These are phyloP conservation scores for Malurus leucopterus DNA, from an alignment of 2,797 vertebrate genomes.

Conservation along the genomic window DNA sequence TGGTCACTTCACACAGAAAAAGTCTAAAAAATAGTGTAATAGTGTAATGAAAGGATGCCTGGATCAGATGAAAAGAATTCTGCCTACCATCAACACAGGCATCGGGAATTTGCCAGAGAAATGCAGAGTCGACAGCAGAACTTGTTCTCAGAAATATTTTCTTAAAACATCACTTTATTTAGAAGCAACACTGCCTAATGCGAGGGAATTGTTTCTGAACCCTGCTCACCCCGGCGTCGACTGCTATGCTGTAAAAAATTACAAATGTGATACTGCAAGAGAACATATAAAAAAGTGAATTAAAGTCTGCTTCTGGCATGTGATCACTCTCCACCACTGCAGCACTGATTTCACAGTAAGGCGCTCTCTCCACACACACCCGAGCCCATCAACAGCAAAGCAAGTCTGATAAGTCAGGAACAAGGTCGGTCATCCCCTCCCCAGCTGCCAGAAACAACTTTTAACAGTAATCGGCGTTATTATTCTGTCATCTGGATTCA, in stretches of 20 bases:
- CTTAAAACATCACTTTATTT: constrained; percentile 2
- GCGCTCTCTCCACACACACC: background rate
- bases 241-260: background rate
- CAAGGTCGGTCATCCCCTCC: constrained; percentile 46
- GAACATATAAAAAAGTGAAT: background rate
- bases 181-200: background rate
- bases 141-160: background rate
- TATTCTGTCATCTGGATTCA: constrained; percentile 79
- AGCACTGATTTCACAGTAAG: background rate
- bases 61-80: constrained; percentile 1
- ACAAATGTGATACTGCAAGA: background rate
- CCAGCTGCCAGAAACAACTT: constrained; percentile 70
- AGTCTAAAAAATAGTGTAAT: background rate
- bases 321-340: background rate
- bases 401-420: constrained; percentile 63
- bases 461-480: constrained; percentile 75
- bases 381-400: constrained; percentile 51
- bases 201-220: background rate
- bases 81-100: constrained; percentile 6
- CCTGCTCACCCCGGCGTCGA: rapidly evolving
- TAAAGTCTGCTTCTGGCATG: background rate
- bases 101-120: constrained; percentile 36
- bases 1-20: background rate
- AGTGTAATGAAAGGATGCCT: background rate
- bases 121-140: constrained; percentile 23